Base-by-base conservation (phyloP, 2,113 vertebrate species). In the Etheostoma spectabile region DNA sequence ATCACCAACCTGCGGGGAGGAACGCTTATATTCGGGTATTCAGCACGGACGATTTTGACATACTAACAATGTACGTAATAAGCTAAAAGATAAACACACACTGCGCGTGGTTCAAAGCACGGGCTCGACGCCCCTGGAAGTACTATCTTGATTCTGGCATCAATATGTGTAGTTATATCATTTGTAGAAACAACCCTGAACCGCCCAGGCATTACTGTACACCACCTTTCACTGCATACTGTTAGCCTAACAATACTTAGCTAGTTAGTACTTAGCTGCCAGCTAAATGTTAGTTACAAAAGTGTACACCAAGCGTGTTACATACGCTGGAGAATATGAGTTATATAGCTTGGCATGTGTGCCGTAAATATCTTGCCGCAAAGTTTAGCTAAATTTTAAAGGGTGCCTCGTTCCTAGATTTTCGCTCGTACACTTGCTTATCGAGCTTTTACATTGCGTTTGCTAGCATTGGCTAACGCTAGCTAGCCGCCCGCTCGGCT, bases 381-480 rank as follows among this genome's bases (percentile, higher is more conserved):
- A 8, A 42, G 35, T 15, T 8, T 5, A n/a, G 2, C 24, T 24
- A 24, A 5, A 5, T 53, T 27, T 4, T 27, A 19, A 12, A 24
- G 2, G 6, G n/a, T 59, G 4, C 56, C 15, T 35, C 33, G 35
- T n/a, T 42, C 8, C 13, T 63, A 71, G 69, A n/a, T 73, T 59
- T 72, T 73, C 45, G 46, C 0, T 76, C 38, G n/a, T n/a, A n/a
- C 55, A 15, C 68, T 52, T 21, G 48, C 21, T n/a, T 21, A 16
- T 7, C 21, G 7, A 35, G 18, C 30, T 21, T 66, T 68, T 18
- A 73, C 35, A 62, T 79, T 16, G 48, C 63, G 72, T 85, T 80
- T 74, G 87, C 68, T 64, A 73, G 33, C 60, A 78, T 12, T 79
- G 13, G 90, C 91, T 90, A 91, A 85, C 77, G 15, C 24, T 67